Evolutionary conservation across 1,140 invertebrate genomes (phyloP).

Genomic region (Bombus consobrinus): DNA sequence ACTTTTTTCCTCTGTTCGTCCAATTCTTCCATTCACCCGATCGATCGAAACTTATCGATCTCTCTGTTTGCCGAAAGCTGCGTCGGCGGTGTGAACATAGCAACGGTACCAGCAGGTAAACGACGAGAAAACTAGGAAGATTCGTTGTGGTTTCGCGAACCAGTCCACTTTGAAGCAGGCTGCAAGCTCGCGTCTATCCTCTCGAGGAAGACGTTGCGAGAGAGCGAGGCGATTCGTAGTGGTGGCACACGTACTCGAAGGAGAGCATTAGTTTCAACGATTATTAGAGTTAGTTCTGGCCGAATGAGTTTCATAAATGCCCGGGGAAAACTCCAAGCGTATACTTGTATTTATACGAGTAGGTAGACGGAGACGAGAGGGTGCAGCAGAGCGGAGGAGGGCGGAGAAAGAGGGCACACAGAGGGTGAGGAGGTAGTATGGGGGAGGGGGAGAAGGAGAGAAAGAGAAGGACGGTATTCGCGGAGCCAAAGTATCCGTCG

Average conservation of each 20-base stretch:
- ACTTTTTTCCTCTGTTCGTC: too few species aligned
- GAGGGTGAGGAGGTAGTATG: neutral
- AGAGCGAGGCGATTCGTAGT: neutral
- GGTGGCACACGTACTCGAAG: conserved; percentile 64
- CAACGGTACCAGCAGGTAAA: too few species aligned
- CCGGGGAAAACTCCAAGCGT: conserved; percentile 69
- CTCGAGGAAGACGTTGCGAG: neutral
- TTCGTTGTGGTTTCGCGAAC: too few species aligned
- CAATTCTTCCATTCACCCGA: too few species aligned
- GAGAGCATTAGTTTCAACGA: conserved; percentile 81
- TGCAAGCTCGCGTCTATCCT: neutral
- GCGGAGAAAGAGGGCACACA: conserved; percentile 44
- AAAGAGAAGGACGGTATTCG: conserved; percentile 55
- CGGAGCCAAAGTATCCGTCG: conserved; percentile 70
- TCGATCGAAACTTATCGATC: too few species aligned
- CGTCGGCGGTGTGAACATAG: too few species aligned
- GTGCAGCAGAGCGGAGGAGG: neutral
- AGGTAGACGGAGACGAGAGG: conserved; percentile 26
- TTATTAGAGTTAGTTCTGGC: conserved; percentile 82
- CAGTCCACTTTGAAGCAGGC: conserved; percentile 13
- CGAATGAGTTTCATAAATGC: conserved; percentile 81
- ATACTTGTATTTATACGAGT: conserved; percentile 75
- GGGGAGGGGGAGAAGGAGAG: conserved; percentile 14
- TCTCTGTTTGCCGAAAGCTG: too few species aligned
- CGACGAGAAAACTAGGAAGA: too few species aligned